Conservation (phyloP, 2,113 vertebrate genomes). For the Bucco capensis region DNA sequence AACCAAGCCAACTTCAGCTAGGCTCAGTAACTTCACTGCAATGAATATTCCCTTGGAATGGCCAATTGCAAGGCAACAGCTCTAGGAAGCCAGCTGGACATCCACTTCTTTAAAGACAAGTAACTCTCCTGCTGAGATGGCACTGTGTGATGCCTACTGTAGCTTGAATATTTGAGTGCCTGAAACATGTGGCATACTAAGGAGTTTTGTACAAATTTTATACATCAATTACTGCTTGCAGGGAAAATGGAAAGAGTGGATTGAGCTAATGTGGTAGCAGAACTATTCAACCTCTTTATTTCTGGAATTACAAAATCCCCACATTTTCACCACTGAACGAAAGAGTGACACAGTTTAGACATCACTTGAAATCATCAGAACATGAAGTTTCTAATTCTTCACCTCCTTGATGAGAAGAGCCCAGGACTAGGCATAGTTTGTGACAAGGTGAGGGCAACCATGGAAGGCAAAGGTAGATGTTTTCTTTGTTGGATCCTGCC, state of each 20-base stretch:
- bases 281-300: not conserved
- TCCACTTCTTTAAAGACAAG: not conserved
- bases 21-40: constrained; percentile 9
- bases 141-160: not conserved
- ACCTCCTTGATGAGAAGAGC: not conserved
- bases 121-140: not conserved
- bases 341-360: not conserved
- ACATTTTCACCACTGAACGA: not conserved
- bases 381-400: not conserved
- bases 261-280: not conserved
- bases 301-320: not conserved
- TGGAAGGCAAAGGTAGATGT: not conserved
- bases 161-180: not conserved
- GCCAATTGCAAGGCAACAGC: not conserved
- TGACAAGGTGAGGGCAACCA: not conserved
- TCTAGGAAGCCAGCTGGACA: not conserved
- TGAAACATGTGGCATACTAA: not conserved
- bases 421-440: not conserved
- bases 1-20: constrained; percentile 16
- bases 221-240: not conserved
- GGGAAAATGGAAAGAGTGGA: not conserved
- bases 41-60: not conserved
- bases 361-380: not conserved
- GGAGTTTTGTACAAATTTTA: not conserved
- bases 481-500: not conserved